These are phyloP conservation scores for Pollenia amentaria DNA, from an alignment of 2,888 invertebrate species.

Conservation along the genomic window DNA sequence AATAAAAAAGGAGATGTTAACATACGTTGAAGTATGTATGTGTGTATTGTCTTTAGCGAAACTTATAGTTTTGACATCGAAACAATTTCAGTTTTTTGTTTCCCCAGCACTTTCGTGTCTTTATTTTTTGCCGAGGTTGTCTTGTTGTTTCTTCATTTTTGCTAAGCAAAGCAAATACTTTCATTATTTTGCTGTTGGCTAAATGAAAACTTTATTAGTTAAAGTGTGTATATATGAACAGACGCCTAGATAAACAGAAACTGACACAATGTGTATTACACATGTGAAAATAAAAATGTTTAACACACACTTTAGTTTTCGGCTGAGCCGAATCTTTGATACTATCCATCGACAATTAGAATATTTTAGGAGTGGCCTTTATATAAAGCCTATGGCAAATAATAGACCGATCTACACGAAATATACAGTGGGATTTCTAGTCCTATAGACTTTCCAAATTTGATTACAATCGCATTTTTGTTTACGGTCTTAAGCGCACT, in stretches of 20 bases:
- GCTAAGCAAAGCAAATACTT: slow-evolving; percentile 59
- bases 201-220: slow-evolving; percentile 39
- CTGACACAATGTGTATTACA: too few species aligned
- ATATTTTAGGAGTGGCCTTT: too few species aligned
- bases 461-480: too few species aligned
- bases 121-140: background rate
- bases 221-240: background rate
- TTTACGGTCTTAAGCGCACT: too few species aligned
- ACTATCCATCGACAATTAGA: too few species aligned
- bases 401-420: too few species aligned
- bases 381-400: too few species aligned
- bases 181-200: slow-evolving; percentile 47
- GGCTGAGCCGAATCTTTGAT: too few species aligned
- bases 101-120: background rate
- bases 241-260: background rate
- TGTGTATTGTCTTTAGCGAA: slow-evolving; percentile 34
- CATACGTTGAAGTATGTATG: slow-evolving; percentile 6
- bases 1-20: background rate
- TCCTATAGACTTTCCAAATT: too few species aligned
- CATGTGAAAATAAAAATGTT: background rate
- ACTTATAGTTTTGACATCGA: slow-evolving; percentile 58
- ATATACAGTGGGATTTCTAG: too few species aligned
- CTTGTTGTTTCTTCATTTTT: slow-evolving; percentile 52
- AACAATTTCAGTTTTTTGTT: slow-evolving; percentile 40
- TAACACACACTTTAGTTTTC: background rate